phyloP scores from a whole-genome alignment of 2,113 vertebrate species.

The Micronycteris hirsuta region DNA sequence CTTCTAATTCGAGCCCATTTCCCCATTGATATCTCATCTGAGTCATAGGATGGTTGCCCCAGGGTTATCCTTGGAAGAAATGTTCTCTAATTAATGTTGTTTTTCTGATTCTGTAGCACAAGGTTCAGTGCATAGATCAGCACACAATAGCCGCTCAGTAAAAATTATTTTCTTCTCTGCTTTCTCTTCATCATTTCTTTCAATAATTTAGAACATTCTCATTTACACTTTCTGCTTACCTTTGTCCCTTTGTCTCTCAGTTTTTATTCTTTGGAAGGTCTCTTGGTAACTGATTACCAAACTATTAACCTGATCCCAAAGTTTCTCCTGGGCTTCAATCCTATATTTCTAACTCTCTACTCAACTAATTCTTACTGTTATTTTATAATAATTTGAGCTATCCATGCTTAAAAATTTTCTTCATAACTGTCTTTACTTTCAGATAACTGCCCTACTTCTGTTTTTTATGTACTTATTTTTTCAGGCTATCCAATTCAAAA shows the following conservation, averaged over 20 bases:
- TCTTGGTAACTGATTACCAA: background rate
- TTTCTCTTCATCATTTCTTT: background rate
- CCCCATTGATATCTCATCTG: background rate
- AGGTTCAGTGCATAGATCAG: background rate
- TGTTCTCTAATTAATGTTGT: background rate
- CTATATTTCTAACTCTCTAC: background rate
- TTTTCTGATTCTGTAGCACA: background rate
- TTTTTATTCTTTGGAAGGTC: background rate
- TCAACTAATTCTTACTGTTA: background rate
- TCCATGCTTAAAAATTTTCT: background rate
- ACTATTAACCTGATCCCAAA: background rate
- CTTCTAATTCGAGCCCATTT: background rate
- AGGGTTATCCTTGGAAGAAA: background rate
- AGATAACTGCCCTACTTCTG: background rate
- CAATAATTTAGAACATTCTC: background rate
- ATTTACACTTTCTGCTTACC: background rate
- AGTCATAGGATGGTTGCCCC: background rate
- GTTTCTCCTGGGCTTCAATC: background rate
- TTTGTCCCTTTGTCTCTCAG: background rate
- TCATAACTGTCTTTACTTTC: background rate
- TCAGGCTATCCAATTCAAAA: background rate
- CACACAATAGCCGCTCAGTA: background rate
- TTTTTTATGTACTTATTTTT: background rate
- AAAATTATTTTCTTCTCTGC: background rate
- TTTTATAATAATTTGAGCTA: background rate